Base-by-base conservation (phyloP, 2,113 vertebrate genomes). In the Eleginops maclovinus region DNA sequence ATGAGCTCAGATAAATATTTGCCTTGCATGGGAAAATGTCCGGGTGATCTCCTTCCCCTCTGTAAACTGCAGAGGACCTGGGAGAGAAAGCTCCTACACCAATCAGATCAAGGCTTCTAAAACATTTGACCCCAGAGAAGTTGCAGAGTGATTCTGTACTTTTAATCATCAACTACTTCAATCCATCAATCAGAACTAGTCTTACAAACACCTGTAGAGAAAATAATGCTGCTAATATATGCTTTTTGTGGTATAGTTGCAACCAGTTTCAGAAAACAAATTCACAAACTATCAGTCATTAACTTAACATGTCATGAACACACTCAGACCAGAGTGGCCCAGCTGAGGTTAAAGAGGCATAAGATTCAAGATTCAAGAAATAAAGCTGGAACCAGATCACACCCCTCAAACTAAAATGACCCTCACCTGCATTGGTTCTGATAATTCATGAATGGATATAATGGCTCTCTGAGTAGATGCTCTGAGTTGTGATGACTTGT, bases 41-140 rank as follows among this genome's bases (percentile, higher is more conserved):
- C 71, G 24, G 26, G 47, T 85, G 86, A 88, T 70, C 60, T 85
- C 75, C 63, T 77, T 44, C 54, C 17, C 40, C 28, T 56, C n/a
- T 0, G n/a, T 24, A 68, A 47, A 24, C 31, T 10, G 21, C 64
- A 67, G 58, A 56, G 14, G 72, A 40, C 21, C 28, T 47, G n/a
- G n/a, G 46, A 14, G 49, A 70, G 60, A 47, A 68, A 19, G 4
- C 8, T 70, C 0, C 47, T 28, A 47, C 31, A 81, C 67, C 10
- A 41, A 71, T 73, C 58, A 76, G 24, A 3, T 21, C 8, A 4
- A 54, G 19, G 19, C 54, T 65, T 81, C 68, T 61, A 11, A 28
- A 43, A 41, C 2, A 24, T 40, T 83, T 72, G 56, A 49, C 31
- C 51, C 17, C 31, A 36, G 31, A 36, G 31, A 36, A 36, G 31